Percentiles rank a stretch among this genome's conserved stretches.
Conservation (phyloP, 2,113 vertebrate species). For the Burhinus oedicnemus region DNA sequence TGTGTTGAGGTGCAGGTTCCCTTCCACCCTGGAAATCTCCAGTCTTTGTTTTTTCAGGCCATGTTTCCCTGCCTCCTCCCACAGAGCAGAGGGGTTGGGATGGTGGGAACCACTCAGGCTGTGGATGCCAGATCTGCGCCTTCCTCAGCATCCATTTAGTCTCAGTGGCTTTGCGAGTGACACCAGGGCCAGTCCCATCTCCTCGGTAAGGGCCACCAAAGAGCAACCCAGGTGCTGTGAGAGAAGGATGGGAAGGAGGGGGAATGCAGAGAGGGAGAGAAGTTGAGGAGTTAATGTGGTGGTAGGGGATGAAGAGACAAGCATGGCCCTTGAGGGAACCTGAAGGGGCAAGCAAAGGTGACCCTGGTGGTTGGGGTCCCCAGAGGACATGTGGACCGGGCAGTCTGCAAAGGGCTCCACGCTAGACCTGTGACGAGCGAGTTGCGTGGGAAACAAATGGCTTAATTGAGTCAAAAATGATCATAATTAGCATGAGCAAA, state of each 20-base stretch:
- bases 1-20: background rate
- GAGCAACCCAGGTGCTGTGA: background rate
- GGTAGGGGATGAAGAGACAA: background rate
- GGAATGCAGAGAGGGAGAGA: background rate
- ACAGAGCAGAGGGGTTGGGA: background rate
- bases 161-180: background rate
- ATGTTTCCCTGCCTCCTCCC: fast-evolving
- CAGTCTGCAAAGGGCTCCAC: background rate
- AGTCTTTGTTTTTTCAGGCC: fast-evolving
- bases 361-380: fast-evolving
- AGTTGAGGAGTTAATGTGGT: fast-evolving
- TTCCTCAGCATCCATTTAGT: fast-evolving
- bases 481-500: background rate
- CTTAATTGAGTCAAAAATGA: constrained; percentile 43
- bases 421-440: fast-evolving
- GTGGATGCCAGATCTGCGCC: fast-evolving
- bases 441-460: background rate
- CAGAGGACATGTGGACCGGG: fast-evolving
- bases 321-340: background rate
- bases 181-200: background rate
- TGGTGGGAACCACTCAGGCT: fast-evolving
- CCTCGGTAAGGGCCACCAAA: fast-evolving
- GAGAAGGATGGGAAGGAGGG: background rate
- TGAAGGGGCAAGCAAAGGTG: background rate
- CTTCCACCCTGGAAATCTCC: background rate